phyloP scores from a whole-genome alignment of 2,888 invertebrate genomes.

The Scaptomyza polygonia region DNA sequence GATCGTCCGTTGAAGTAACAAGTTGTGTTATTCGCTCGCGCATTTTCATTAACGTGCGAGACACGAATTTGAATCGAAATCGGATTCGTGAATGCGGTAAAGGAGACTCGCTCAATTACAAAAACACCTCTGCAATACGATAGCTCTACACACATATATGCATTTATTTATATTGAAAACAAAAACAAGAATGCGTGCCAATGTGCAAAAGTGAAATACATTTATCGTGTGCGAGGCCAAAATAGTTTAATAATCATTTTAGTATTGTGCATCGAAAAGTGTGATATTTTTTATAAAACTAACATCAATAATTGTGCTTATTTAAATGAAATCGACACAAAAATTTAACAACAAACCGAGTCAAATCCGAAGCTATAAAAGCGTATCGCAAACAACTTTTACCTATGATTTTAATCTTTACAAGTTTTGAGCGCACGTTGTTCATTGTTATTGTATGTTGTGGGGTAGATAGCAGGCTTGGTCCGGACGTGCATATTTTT shows the following conservation, averaged over 20 bases:
- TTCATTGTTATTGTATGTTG: slow-evolving; percentile 22
- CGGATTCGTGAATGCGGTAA: slow-evolving; percentile 45
- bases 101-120: slow-evolving; percentile 50
- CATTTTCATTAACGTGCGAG: slow-evolving; percentile 22
- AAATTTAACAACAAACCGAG: slow-evolving; percentile 31
- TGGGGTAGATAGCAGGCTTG: slow-evolving; percentile 15
- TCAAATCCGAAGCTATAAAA: slow-evolving; percentile 52
- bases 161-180: slow-evolving; percentile 14
- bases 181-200: slow-evolving; percentile 53
- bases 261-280: slow-evolving; percentile 22
- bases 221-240: slow-evolving; percentile 42
- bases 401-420: slow-evolving; percentile 67
- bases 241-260: slow-evolving; percentile 26
- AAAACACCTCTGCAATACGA: slow-evolving; percentile 29
- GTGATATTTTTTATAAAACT: slow-evolving; percentile 17
- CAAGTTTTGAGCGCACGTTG: slow-evolving; percentile 45
- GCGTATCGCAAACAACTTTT: slow-evolving; percentile 76
- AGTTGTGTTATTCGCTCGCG: slow-evolving; percentile 52
- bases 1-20: slow-evolving; percentile 59
- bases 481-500: slow-evolving; percentile 57
- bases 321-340: slow-evolving; percentile 42
- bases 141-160: slow-evolving; percentile 11
- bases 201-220: slow-evolving; percentile 58
- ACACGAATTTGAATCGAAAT: slow-evolving; percentile 32
- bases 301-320: slow-evolving; percentile 25